Evolutionary conservation across 2,113 vertebrate genomes (phyloP), one percentile per base, ranked within the genome.

Genomic region (Pangasianodon hypophthalmus): DNA sequence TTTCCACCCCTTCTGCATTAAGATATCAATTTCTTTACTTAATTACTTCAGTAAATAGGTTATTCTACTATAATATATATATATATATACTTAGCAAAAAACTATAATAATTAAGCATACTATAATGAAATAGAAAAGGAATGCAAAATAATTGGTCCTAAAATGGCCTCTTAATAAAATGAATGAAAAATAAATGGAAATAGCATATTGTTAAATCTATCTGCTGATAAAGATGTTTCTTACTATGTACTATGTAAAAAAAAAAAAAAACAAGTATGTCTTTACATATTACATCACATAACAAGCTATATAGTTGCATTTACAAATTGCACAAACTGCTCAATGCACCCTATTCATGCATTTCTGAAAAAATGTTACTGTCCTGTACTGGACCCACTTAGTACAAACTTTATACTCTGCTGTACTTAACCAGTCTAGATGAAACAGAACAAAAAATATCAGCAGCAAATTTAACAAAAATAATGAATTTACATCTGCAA

Each of bases 241-340:
- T 29, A 29, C 11, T 86, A 84, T 52, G n/a, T 69, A n/a, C 41
- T 58, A 52, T 87, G 82, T 19, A 18, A 50, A 86, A 50, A 86
- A 81, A 80, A 13, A 84, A 81, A 83, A 44, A 86, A 56, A 79
- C 58, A 16, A 88, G 64, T n/a, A 86, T 86, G 71, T 64, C 69
- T 90, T 73, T 58, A 84, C 58, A 87, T 84, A 84, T 88, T 82
- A 88, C 88, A 83, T 56, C 81, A 56, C 89, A 89, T 54, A 85
- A 85, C 85, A 46, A 92, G 87, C 79, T 88, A 87, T 56, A 90
- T 44, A 86, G 75, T 71, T 84, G 86, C 90, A 87, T 88, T 81
- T 90, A 92, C 90, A 91, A 67, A 92, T 79, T 81, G 88, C 88
- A 90, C 86, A 85, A 84, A 90, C 75, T 58, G 71, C 2, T 75